Conservation (phyloP, 2,113 vertebrate species). For the Aramus guarauna region DNA sequence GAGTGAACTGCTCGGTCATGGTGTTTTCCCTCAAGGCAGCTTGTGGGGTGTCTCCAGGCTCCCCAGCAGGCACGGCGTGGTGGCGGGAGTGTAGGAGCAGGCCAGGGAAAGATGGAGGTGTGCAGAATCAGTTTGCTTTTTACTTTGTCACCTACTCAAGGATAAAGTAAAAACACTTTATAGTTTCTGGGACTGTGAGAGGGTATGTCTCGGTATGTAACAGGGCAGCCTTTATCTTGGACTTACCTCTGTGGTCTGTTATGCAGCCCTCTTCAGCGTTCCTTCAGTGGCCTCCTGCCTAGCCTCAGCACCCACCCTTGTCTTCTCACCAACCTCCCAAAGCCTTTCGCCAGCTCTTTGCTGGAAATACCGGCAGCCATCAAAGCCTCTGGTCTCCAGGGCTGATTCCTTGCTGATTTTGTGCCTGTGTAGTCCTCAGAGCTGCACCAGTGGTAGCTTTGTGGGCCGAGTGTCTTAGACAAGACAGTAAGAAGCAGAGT, state of each 20-base stretch:
- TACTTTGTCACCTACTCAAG: neutral
- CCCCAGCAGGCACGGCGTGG: rapidly evolving
- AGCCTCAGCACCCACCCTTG: neutral
- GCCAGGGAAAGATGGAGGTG: neutral
- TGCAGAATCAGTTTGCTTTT: neutral
- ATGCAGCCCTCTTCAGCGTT: neutral
- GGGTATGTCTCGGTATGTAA: neutral
- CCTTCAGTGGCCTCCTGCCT: neutral
- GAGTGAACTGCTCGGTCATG: neutral
- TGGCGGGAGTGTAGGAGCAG: rapidly evolving
- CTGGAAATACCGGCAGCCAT: neutral
- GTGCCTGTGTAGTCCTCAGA: neutral
- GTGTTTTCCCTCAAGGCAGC: neutral
- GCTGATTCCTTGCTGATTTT: neutral
- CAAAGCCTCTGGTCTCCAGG: neutral
- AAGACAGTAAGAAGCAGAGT: neutral
- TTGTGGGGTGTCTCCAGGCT: neutral
- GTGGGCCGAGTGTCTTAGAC: neutral
- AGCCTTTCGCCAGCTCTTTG: neutral
- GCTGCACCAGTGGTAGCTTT: neutral
- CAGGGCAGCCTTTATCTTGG: neutral
- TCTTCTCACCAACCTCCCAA: neutral
- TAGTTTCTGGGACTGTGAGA: neutral
- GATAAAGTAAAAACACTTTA: neutral
- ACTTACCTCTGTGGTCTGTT: neutral